These are phyloP conservation scores for Uria lomvia DNA, from an alignment of 2,113 vertebrate genomes.

Conservation along the genomic window DNA sequence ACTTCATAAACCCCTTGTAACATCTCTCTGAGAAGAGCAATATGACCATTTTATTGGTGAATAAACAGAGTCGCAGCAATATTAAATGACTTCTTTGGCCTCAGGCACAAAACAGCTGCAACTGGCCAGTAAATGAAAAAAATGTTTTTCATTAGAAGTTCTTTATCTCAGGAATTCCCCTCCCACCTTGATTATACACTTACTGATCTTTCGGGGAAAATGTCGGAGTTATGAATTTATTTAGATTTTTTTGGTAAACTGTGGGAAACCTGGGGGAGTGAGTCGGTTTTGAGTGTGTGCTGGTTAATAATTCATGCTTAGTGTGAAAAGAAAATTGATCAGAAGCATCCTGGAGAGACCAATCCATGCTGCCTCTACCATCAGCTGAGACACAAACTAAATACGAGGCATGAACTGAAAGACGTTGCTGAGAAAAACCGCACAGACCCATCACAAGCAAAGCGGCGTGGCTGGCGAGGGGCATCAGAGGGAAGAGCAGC, in stretches of 20 bases:
- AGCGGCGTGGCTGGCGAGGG: not conserved
- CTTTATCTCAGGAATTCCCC: not conserved
- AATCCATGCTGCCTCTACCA: not conserved
- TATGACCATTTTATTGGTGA: not conserved
- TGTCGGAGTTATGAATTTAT: not conserved
- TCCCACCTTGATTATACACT: not conserved
- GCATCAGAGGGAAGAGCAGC: not conserved
- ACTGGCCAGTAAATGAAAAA: not conserved
- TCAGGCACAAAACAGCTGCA: not conserved
- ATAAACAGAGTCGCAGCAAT: fast-evolving
- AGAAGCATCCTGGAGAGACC: slow-evolving; percentile 39
- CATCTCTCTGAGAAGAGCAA: not conserved
- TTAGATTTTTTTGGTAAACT: not conserved
- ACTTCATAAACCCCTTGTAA: not conserved
- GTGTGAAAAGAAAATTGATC: slow-evolving; percentile 35
- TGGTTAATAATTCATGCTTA: slow-evolving; percentile 31
- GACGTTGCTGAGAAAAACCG: not conserved
- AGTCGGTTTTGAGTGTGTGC: not conserved
- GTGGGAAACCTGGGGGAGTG: not conserved
- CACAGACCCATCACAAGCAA: not conserved
- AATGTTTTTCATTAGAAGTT: not conserved
- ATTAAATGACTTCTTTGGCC: not conserved
- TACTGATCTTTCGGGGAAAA: not conserved
- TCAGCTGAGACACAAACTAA: slow-evolving; percentile 23
- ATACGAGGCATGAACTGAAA: not conserved